Percentiles rank a stretch among this genome's conserved stretches.
Evolutionary conservation across 2,888 invertebrate species (phyloP).

Genomic region (Ceriagrion tenellum): DNA sequence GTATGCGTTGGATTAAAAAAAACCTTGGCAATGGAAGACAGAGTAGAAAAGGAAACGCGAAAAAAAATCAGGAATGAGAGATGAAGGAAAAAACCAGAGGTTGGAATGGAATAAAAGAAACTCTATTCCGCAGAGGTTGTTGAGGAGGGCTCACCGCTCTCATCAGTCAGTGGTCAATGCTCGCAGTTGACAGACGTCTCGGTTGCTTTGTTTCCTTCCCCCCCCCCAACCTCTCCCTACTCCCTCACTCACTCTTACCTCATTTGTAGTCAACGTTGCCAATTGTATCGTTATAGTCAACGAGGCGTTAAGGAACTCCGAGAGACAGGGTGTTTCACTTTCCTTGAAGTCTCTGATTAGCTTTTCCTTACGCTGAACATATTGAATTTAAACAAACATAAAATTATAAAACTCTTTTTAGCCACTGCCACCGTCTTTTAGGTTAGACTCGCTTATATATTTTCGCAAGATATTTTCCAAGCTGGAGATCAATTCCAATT

Average conservation of each 20-base stretch:
- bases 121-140: neutral
- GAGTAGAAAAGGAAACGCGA: neutral
- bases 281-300: conserved; percentile 5
- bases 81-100: neutral
- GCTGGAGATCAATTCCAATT: no score
- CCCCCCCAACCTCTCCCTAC: neutral
- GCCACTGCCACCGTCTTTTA: no score
- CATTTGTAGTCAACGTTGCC: neutral
- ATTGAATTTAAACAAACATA: no score
- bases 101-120: conserved; percentile 21
- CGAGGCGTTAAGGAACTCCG: neutral
- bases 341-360: no score
- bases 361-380: no score
- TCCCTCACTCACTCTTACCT: neutral
- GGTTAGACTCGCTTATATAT: no score
- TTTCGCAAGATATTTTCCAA: no score
- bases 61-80: neutral
- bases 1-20: neutral
- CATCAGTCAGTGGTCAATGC: neutral
- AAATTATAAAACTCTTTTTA: no score
- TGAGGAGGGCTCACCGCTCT: neutral
- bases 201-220: no score
- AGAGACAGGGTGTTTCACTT: neutral
- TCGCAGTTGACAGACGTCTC: conserved; percentile 3
- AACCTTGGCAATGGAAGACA: neutral